Evolutionary conservation across 2,797 vertebrate genomes (phyloP).

Genomic region (Sebastes itinus): DNA sequence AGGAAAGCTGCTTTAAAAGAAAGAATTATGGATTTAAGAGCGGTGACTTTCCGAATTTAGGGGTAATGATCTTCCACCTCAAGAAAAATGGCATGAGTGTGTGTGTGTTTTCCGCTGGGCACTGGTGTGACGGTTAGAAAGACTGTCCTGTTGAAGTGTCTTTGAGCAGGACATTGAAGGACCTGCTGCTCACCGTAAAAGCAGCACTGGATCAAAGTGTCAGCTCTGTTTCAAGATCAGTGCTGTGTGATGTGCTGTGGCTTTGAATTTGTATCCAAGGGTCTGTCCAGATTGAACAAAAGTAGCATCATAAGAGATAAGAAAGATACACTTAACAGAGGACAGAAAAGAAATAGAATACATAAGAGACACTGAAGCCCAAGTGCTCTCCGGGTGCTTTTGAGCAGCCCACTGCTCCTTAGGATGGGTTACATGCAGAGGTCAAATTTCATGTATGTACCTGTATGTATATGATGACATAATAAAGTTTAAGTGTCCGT

Average conservation of each 20-base stretch:
- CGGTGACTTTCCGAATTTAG: conserved; percentile 21
- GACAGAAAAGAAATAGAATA: not conserved
- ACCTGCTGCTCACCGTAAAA: conserved; percentile 26
- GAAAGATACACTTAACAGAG: not conserved
- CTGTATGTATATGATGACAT: not conserved
- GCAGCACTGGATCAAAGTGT: conserved; percentile 22
- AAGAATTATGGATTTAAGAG: conserved; percentile 59
- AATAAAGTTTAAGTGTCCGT: too few species aligned
- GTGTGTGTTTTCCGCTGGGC: conserved; percentile 26
- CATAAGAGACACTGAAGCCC: not conserved
- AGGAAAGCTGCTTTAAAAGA: conserved; percentile 37
- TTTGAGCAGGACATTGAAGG: conserved; percentile 41
- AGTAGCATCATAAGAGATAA: not conserved
- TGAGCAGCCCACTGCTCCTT: not conserved
- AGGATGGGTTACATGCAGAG: not conserved
- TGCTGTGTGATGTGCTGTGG: not conserved
- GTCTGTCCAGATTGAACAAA: not conserved
- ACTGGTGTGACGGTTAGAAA: conserved; percentile 20
- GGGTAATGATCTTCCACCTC: conserved; percentile 59
- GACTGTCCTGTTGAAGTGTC: conserved; percentile 28
- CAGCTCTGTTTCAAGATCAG: not conserved
- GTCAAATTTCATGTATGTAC: not conserved
- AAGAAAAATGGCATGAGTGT: conserved; percentile 24
- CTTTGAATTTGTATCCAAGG: conserved; percentile 8
- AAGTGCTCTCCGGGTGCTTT: not conserved